Evolutionary conservation across 2,113 vertebrate species (phyloP), one percentile per base, ranked within the genome.

Genomic region (Lepus timidus): DNA sequence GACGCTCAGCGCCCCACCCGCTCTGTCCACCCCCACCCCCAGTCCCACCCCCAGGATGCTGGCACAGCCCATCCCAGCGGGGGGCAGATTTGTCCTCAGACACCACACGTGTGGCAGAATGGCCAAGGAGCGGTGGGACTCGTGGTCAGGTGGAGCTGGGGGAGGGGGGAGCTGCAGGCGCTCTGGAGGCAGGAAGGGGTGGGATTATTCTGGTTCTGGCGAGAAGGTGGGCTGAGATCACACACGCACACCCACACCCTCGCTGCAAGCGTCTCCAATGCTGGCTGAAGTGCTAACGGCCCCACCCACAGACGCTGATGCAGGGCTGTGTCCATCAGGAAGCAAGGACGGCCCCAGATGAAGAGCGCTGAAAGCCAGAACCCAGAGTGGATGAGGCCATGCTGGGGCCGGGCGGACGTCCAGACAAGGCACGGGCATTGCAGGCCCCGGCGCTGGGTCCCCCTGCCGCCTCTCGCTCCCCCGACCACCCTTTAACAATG

Each of bases 151-250:
- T 55, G 71, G 27, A 88, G 58, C 73, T 44, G 44, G 6, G 44
- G 44, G 44, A 36, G 6, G 44, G 44, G 44, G 44, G 44, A 44
- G 44, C 33, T 17, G 52, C 23, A 86, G 62, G 51, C 61, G 6
- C 79, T 88, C 62, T 76, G 74, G 58, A 91, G 94, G 31, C 20
- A 74, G 73, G 91, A 85, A 39, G 61, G 20, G 64, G 27, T 17
- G 64, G 75, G 86, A 80, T 17, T 64, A 9, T 70, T 83, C 82
- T 11, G 17, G 12, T 39, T 84, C 58, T 79, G 36, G 16, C 29
- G 20, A 94, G 55, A 67, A 88, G 49, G 19, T 73, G 10, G 27
- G 33, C 20, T 19, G 27, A 61, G 70, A 65, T 44, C 51, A 55
- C 36, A 64, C 61, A 4, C 39, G 12, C 27, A 64, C 22, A 62